These are phyloP conservation scores for Manis pentadactyla DNA, from an alignment of 2,797 vertebrate genomes.

Conservation along the genomic window DNA sequence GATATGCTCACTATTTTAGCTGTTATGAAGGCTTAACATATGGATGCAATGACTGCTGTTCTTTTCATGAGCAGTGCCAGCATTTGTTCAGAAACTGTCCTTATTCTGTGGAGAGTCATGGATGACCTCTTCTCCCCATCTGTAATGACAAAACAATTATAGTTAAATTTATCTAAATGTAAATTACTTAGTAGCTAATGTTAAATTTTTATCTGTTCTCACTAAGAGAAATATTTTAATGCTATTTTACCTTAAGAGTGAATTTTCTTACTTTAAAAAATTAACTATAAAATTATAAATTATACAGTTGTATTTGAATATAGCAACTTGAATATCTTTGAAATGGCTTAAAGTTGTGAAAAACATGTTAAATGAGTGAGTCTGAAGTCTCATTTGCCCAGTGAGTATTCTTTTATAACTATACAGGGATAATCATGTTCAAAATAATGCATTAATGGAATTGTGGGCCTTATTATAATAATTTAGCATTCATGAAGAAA, in stretches of 20 bases:
- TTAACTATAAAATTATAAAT: background rate
- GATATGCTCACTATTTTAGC: background rate
- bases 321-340: background rate
- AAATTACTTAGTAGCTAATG: background rate
- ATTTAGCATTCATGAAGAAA: slow-evolving; percentile 25
- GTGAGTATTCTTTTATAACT: slow-evolving; percentile 2
- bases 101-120: background rate
- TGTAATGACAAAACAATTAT: background rate
- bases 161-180: background rate
- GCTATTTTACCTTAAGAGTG: background rate
- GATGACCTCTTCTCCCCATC: background rate
- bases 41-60: background rate
- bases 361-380: background rate
- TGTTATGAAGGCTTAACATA: background rate
- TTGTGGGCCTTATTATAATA: background rate
- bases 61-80: background rate
- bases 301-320: background rate
- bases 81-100: background rate
- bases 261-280: background rate
- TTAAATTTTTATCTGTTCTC: background rate
- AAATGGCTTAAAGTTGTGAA: background rate
- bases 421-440: background rate
- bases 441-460: slow-evolving; percentile 34
- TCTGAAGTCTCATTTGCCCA: background rate
- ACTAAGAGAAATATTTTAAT: slow-evolving; percentile 12